These are phyloP conservation scores for Orientallactaga bullata DNA, from an alignment of 2,113 vertebrate species.

Conservation along the genomic window DNA sequence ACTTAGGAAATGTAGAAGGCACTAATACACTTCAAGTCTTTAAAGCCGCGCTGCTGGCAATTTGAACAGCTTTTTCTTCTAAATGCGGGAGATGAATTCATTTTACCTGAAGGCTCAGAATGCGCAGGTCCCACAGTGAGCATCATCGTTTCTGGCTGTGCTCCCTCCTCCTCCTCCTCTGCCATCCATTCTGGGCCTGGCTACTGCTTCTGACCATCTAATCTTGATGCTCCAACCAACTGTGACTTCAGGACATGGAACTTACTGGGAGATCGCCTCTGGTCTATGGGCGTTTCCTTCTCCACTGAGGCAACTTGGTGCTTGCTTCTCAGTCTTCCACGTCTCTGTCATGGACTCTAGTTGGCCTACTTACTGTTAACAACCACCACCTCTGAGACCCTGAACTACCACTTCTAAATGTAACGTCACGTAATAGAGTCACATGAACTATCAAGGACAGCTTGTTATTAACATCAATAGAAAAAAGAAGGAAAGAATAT, in stretches of 20 bases:
- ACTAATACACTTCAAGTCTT: constrained; percentile 39
- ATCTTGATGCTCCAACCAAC: neutral
- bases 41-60: neutral
- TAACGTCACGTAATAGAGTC: neutral
- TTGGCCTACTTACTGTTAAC: neutral
- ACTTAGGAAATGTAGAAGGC: constrained; percentile 52
- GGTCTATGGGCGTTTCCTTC: neutral
- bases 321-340: neutral
- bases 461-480: neutral
- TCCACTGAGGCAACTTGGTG: neutral
- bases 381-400: neutral
- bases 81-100: neutral
- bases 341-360: neutral
- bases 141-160: neutral
- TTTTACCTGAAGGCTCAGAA: neutral
- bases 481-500: neutral
- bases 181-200: neutral
- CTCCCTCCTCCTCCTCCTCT: too few species aligned
- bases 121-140: neutral
- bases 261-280: neutral
- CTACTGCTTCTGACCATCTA: neutral
- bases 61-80: constrained; percentile 40
- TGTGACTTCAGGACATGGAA: neutral
- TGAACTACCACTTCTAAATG: neutral
- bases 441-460: neutral